These are phyloP conservation scores for Phylloscopus trochilus DNA, from an alignment of 2,113 vertebrate genomes.

Conservation along the genomic window DNA sequence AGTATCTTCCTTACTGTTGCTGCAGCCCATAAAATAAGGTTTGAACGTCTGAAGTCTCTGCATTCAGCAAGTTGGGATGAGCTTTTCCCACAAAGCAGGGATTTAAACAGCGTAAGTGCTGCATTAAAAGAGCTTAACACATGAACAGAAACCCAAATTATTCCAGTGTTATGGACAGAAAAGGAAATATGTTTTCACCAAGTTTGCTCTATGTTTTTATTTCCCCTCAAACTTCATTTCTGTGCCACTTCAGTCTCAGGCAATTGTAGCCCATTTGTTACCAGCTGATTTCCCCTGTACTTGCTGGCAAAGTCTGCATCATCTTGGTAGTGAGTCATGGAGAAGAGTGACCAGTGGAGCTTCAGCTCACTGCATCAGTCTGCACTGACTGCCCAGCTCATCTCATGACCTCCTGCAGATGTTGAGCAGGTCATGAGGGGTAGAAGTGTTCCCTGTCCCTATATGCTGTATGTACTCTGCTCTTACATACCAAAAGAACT, in stretches of 20 bases:
- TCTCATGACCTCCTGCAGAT: background rate
- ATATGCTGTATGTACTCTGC: no score
- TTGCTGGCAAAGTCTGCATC: background rate
- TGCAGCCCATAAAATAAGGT: background rate
- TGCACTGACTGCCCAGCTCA: background rate
- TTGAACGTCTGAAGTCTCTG: background rate
- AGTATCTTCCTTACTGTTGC: background rate
- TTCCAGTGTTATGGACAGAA: background rate
- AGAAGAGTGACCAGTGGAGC: background rate
- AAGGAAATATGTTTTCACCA: background rate
- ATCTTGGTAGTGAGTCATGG: background rate
- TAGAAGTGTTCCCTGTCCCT: background rate
- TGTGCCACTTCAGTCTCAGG: background rate
- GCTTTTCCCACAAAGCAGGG: background rate
- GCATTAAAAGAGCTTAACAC: background rate
- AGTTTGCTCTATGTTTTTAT: background rate
- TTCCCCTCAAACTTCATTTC: background rate
- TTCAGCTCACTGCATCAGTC: background rate
- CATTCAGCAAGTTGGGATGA: background rate
- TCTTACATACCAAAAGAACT: background rate
- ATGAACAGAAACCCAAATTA: background rate
- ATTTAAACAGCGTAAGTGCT: background rate
- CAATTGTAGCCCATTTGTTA: background rate
- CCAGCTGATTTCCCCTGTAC: background rate
- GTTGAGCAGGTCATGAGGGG: background rate